phyloP scores from a whole-genome alignment of 2,888 invertebrate species.

The Lymantria dispar region DNA sequence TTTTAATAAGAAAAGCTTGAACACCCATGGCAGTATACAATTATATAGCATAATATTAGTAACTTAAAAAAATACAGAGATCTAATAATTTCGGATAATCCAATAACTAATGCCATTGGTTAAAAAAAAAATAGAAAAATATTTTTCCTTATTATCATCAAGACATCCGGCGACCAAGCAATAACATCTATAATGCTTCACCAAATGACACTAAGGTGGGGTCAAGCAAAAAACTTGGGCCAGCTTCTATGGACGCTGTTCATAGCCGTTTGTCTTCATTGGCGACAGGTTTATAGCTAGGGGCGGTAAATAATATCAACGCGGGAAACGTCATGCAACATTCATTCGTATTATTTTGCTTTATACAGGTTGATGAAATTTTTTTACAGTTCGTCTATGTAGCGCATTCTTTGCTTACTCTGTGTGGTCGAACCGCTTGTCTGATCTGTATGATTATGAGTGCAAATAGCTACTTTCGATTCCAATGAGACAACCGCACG shows the following conservation, averaged over 20 bases:
- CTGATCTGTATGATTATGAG: too few relatives aligned
- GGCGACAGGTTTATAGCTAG: conserved; percentile 72
- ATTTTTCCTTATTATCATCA: conserved; percentile 4
- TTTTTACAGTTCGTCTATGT: not conserved
- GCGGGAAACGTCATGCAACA: conserved; percentile 75
- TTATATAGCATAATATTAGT: too few relatives aligned
- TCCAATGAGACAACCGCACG: too few relatives aligned
- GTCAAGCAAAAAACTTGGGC: conserved; percentile 66
- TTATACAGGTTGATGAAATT: conserved; percentile 38
- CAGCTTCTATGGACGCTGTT: conserved; percentile 41
- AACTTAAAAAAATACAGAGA: not conserved
- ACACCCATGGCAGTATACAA: too few relatives aligned
- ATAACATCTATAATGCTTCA: conserved; percentile 35
- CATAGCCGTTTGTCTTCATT: conserved; percentile 70
- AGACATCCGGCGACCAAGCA: conserved; percentile 4
- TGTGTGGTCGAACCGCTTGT: too few relatives aligned
- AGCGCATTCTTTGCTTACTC: too few relatives aligned
- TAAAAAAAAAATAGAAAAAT: conserved; percentile 2
- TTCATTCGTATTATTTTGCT: conserved; percentile 58
- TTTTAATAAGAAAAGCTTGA: too few relatives aligned
- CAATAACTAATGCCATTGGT: not conserved
- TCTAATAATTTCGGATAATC: not conserved
- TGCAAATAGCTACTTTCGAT: too few relatives aligned
- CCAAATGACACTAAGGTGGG: conserved; percentile 39
- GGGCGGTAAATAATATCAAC: conserved; percentile 77